Base-by-base conservation (phyloP, 2,113 vertebrate genomes). In the Nansenia antarctica region DNA sequence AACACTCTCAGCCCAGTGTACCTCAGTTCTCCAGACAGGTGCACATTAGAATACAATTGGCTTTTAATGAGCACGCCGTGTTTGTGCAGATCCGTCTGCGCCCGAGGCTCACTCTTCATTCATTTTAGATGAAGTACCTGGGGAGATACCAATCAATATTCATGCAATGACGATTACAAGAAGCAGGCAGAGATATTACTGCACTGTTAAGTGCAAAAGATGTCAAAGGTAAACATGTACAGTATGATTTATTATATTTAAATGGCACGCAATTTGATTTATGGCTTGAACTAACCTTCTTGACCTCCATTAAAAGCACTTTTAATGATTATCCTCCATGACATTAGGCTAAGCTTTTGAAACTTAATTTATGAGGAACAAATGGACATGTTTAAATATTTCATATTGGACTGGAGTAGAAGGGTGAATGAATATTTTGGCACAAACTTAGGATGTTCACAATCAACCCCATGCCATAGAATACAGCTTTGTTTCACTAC, bases 101-200 rank as follows among this genome's bases (percentile, higher is more conserved):
- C 80, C 80, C 71, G 78, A 72, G 73, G 87, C 71, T 77, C 42
- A 35, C n/a, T 75, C 63, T 79, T 87, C 81, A 88, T 90, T 88
- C 85, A 90, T 90, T 90, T 91, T 89, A 88, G 69, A 91, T 89
- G 78, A 88, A 84, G 78, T 81, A 87, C 89, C 88, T 86, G 78
- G 73, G 86, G 87, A 91, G 86, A 81, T 70, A 30, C 47, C 15
- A 71, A 90, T 92, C 82, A 87, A 91, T 90, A 91, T 91, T 90
- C 85, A 90, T 88, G 75, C 79, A 39, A 74, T 63, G 72, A 75
- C 87, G 81, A 87, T 87, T 86, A 87, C 80, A 80, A 77, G 74
- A 82, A 82, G 11, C 12, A 78, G 45, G 55, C 69, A 78, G 66
- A 77, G 68, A 84, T 82, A 85, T 86, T 68, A 78, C 70, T 74